phyloP scores from a whole-genome alignment of 1,140 invertebrate species.

The Drosophila varians region DNA sequence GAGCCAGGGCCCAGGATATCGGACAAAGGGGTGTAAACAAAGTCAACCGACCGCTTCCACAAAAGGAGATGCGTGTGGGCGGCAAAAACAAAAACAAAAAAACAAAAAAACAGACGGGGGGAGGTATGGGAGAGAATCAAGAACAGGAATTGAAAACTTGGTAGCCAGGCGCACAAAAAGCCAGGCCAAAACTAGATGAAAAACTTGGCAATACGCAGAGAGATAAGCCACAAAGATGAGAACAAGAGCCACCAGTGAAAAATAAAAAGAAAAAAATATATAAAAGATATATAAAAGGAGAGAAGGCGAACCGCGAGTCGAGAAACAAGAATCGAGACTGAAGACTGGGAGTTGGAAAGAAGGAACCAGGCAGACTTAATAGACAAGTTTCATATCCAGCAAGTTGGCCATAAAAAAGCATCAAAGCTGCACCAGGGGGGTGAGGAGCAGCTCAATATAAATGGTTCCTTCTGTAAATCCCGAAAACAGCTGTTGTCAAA shows the following conservation, averaged over 20 bases:
- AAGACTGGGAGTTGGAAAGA: slow-evolving; percentile 9
- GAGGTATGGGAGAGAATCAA: slow-evolving; percentile 29
- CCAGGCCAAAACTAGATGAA: slow-evolving; percentile 66
- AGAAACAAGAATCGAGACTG: slow-evolving; percentile 26
- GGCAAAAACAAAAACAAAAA: not conserved
- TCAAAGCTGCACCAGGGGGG: slow-evolving; percentile 32
- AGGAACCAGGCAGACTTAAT: slow-evolving; percentile 27
- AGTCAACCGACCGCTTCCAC: slow-evolving; percentile 42
- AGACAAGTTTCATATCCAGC: slow-evolving; percentile 66
- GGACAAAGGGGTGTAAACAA: slow-evolving; percentile 14
- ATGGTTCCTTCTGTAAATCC: not conserved
- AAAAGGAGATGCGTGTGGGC: slow-evolving; percentile 67
- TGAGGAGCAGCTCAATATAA: not conserved
- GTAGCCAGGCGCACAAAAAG: slow-evolving; percentile 5
- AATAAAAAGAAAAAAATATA: not conserved
- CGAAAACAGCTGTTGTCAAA: slow-evolving; percentile 23
- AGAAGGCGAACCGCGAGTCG: slow-evolving; percentile 9
- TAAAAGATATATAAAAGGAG: not conserved
- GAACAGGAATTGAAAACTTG: slow-evolving; percentile 28
- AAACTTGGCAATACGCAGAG: slow-evolving; percentile 64
- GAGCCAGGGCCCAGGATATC: too few species aligned
- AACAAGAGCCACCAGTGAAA: slow-evolving; percentile 4
- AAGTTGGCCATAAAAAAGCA: slow-evolving; percentile 42
- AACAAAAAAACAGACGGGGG: slow-evolving; percentile 7
- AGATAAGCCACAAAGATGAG: slow-evolving; percentile 49